Evolutionary conservation across 2,888 invertebrate species (phyloP).

Genomic region (Platycnemis pennipes): DNA sequence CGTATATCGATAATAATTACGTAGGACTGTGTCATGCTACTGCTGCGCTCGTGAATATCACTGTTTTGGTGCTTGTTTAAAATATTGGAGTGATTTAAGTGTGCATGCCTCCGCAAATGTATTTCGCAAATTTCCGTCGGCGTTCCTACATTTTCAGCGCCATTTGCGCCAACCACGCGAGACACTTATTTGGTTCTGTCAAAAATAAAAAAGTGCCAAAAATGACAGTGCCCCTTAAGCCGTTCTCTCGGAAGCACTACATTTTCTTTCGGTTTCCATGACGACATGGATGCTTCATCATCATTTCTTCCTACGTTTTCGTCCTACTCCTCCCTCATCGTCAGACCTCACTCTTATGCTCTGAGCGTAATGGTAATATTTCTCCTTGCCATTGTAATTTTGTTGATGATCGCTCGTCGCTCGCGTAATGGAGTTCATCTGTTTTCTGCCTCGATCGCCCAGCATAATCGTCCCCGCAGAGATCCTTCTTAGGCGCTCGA

Average conservation of each 20-base stretch:
- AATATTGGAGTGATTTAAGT: too few relatives aligned
- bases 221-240: not conserved
- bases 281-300: not conserved
- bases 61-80: too few relatives aligned
- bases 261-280: not conserved
- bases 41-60: too few relatives aligned
- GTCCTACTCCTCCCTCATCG: too few relatives aligned
- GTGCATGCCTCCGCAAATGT: too few relatives aligned
- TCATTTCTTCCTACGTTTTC: not conserved
- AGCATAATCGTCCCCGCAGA: constrained; percentile 43
- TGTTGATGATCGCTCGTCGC: constrained; percentile 48
- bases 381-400: constrained; percentile 25
- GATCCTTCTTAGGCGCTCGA: not conserved
- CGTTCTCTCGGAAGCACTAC: not conserved
- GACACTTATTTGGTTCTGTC: not conserved
- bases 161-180: not conserved
- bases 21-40: too few relatives aligned
- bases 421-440: constrained; percentile 47
- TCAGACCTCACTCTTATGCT: too few relatives aligned
- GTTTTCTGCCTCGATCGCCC: constrained; percentile 41
- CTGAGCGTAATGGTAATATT: constrained; percentile 6
- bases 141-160: not conserved
- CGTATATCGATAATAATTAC: too few relatives aligned
- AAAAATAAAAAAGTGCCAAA: not conserved
- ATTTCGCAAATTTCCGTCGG: not conserved